Conservation (phyloP, 2,113 vertebrate species). For the Ceyx margarethae region DNA sequence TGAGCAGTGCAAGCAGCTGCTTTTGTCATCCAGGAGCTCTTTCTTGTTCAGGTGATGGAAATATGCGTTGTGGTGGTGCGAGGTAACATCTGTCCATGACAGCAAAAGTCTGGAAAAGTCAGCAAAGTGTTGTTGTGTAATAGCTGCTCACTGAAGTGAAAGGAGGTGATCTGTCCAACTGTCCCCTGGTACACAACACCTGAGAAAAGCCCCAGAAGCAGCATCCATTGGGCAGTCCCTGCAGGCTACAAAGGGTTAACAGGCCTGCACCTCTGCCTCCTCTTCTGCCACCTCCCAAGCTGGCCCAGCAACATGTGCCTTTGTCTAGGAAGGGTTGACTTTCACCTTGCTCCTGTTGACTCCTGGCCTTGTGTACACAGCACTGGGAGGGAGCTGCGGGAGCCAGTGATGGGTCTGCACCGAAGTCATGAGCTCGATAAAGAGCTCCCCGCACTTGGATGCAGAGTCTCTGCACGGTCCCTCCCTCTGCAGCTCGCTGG, state of each 20-base stretch:
- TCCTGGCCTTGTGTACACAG: constrained; percentile 35
- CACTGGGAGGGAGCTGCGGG: neutral
- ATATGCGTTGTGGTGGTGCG: neutral
- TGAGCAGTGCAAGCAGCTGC: neutral
- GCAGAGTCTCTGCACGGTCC: neutral
- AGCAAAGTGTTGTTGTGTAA: neutral
- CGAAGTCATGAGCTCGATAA: neutral
- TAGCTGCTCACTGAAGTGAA: neutral
- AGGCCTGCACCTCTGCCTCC: neutral
- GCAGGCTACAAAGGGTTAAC: neutral
- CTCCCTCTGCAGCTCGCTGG: neutral
- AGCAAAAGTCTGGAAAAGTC: neutral
- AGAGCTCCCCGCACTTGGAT: neutral
- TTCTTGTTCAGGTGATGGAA: neutral
- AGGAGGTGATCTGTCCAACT: accelerated
- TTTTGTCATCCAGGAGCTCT: accelerated
- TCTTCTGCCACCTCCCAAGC: neutral
- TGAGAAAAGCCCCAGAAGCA: neutral
- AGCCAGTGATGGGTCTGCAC: neutral
- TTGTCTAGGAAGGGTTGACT: constrained; percentile 43
- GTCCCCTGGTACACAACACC: neutral
- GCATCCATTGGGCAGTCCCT: accelerated
- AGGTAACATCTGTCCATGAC: neutral
- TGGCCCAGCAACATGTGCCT: constrained; percentile 15
- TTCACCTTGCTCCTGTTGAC: constrained; percentile 58